A percentile compares a stretch with the other conserved stretches of the same genome.
Evolutionary conservation across 2,113 vertebrate species (phyloP).

Genomic region (Pachyramphus minor): DNA sequence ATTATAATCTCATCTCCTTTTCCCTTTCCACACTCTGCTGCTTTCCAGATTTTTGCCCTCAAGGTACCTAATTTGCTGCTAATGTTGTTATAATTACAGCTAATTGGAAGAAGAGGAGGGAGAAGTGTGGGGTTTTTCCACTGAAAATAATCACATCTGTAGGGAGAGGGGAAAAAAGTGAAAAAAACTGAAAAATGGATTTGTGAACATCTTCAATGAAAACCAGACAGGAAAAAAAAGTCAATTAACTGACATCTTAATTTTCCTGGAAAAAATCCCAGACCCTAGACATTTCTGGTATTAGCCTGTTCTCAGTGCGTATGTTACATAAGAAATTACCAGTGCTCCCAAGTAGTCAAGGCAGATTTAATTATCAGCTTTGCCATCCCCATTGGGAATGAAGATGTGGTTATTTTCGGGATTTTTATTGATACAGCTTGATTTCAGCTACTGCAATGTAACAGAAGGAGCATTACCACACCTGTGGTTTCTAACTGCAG

Average conservation of each 20-base stretch:
- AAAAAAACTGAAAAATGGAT: not conserved
- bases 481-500: not conserved
- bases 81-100: conserved; percentile 45
- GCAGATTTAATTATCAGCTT: conserved; percentile 32
- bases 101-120: conserved; percentile 34
- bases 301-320: not conserved
- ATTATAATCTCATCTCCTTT: not conserved
- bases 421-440: not conserved
- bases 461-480: not conserved
- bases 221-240: not conserved
- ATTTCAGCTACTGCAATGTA: not conserved
- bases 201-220: conserved; percentile 11
- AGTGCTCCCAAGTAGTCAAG: not conserved
- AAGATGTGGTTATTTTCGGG: not conserved
- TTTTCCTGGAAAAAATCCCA: conserved; percentile 11
- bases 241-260: not conserved
- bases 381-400: not conserved
- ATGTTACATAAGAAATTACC: not conserved
- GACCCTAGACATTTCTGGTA: not conserved
- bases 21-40: not conserved
- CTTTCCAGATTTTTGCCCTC: conserved; percentile 54
- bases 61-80: not conserved
- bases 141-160: not conserved
- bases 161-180: not conserved
- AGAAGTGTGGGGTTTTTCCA: not conserved